Evolutionary conservation across 2,888 invertebrate species (phyloP).

Genomic region (Bursaphelenchus okinawaensis): DNA sequence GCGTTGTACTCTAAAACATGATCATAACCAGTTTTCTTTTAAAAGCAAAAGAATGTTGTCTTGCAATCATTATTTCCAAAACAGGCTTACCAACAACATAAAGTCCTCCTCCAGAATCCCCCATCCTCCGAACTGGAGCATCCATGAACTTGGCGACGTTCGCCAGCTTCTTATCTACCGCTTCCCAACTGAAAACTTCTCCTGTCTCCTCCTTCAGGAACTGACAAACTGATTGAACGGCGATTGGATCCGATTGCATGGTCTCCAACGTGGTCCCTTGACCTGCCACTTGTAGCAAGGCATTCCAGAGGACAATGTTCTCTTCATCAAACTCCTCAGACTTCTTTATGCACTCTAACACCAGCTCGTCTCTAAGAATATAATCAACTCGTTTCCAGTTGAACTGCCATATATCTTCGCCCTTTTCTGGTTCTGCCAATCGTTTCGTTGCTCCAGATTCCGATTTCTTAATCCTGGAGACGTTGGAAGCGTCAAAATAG

Average conservation of each 20-base stretch:
- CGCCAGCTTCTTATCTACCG: neutral
- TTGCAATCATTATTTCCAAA: too few relatives aligned
- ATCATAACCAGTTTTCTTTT: neutral
- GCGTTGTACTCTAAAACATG: slow-evolving; percentile 16
- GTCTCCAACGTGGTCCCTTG: neutral
- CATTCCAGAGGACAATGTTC: neutral
- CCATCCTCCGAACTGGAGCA: slow-evolving; percentile 64
- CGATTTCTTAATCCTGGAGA: slow-evolving; percentile 49
- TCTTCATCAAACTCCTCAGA: neutral
- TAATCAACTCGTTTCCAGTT: neutral
- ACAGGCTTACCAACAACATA: slow-evolving; percentile 67
- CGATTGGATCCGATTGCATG: neutral
- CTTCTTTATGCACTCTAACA: neutral
- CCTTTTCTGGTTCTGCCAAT: neutral
- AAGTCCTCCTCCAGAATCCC: slow-evolving; percentile 78
- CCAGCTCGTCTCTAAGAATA: neutral
- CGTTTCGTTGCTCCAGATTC: slow-evolving; percentile 6
- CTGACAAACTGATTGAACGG: neutral
- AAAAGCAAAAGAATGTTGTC: slow-evolving; percentile 6
- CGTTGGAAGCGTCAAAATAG: slow-evolving; percentile 56
- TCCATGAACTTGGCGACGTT: neutral
- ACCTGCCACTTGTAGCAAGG: neutral
- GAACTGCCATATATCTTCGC: neutral
- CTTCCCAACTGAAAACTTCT: neutral
- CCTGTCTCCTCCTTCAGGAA: neutral